Percentiles rank a stretch among this genome's conserved stretches.
phyloP scores from a whole-genome alignment of 2,888 invertebrate species.

The Seira ritae region DNA sequence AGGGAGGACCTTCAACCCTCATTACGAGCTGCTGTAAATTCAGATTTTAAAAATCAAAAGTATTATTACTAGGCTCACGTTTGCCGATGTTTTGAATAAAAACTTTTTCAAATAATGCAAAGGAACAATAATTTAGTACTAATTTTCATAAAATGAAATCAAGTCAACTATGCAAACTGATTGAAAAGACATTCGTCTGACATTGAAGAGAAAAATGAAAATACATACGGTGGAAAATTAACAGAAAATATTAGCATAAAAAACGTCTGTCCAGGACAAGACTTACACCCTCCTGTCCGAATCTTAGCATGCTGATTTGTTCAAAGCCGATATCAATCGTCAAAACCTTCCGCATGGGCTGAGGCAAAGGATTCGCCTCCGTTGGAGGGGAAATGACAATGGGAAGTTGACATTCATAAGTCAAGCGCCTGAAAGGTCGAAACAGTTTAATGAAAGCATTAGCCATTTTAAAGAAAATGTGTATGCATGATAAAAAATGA shows the following conservation, averaged over 20 bases:
- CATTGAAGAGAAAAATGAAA: neutral
- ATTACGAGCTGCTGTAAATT: conserved; percentile 57
- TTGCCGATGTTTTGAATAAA: too few relatives aligned
- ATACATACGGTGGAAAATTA: neutral
- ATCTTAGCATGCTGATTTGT: conserved; percentile 64
- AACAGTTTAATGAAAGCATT: conserved; percentile 17
- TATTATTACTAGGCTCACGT: too few relatives aligned
- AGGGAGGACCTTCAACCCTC: conserved; percentile 67
- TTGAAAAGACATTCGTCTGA: neutral
- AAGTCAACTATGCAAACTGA: too few relatives aligned
- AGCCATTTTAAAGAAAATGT: neutral
- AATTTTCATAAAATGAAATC: too few relatives aligned
- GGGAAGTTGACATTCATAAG: conserved; percentile 70
- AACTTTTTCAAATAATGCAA: too few relatives aligned
- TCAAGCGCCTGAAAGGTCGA: conserved; percentile 64
- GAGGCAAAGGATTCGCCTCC: neutral
- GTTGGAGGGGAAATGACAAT: conserved; percentile 20
- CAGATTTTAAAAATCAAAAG: conserved; percentile 8
- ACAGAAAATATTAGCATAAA: neutral
- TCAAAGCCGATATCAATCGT: conserved; percentile 70
- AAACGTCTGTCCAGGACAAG: too few relatives aligned
- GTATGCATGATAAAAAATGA: conserved; percentile 4
- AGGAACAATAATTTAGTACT: too few relatives aligned
- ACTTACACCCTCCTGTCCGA: conserved; percentile 66
- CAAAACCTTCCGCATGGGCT: conserved; percentile 60